Percentiles rank a stretch among this genome's conserved stretches.
These are phyloP conservation scores for Nycticebus coucang DNA, from an alignment of 2,113 vertebrate genomes.

Conservation along the genomic window DNA sequence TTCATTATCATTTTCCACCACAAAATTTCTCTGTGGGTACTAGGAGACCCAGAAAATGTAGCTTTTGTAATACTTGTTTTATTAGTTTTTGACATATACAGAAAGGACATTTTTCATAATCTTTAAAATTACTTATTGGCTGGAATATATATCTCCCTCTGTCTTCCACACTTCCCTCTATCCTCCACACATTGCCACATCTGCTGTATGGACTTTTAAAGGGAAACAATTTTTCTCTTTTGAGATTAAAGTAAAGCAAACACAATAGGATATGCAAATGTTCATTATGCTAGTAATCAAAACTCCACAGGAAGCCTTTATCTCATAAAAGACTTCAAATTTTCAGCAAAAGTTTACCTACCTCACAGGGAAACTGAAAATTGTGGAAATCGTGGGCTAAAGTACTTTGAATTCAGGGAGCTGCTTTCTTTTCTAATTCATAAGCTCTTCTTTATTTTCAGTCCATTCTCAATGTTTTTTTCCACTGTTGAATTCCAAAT, in stretches of 20 bases:
- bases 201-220: not conserved
- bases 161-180: not conserved
- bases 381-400: not conserved
- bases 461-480: not conserved
- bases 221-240: not conserved
- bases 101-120: not conserved
- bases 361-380: not conserved
- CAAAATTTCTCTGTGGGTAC: not conserved
- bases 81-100: not conserved
- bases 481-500: not conserved
- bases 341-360: not conserved
- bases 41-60: not conserved
- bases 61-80: not conserved
- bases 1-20: not conserved
- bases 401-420: not conserved
- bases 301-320: not conserved
- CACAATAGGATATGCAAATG: not conserved
- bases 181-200: not conserved
- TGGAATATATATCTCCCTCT: not conserved
- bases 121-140: not conserved
- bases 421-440: fast-evolving
- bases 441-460: not conserved
- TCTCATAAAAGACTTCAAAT: not conserved
- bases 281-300: not conserved
- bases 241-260: not conserved